phyloP scores from a whole-genome alignment of 2,888 invertebrate species.

The Microctonus aethiopoides region DNA sequence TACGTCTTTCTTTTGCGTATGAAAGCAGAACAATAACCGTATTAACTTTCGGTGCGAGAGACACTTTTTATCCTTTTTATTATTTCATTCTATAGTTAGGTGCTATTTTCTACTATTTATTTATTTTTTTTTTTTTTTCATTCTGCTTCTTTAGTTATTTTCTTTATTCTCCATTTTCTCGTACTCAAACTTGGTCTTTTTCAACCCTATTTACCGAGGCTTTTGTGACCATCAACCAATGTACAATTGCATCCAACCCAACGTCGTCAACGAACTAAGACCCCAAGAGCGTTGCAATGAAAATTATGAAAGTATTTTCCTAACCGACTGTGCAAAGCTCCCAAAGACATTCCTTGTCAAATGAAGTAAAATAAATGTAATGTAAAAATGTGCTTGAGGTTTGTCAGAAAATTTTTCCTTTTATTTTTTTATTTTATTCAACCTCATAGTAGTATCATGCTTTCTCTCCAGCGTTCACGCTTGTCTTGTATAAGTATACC shows the following conservation, averaged over 20 bases:
- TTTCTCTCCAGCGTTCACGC: neutral
- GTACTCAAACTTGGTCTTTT: neutral
- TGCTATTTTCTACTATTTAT: neutral
- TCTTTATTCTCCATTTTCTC: slow-evolving; percentile 13
- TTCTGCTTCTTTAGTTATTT: slow-evolving; percentile 44
- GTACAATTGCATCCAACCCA: neutral
- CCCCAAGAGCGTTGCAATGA: neutral
- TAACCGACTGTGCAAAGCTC: slow-evolving; percentile 51
- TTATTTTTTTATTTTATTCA: slow-evolving; percentile 1
- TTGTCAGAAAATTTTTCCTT: neutral
- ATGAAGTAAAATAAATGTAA: slow-evolving; percentile 55
- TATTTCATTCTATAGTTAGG: neutral
- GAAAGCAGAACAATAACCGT: slow-evolving; percentile 3
- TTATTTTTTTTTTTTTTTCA: neutral
- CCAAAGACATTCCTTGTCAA: slow-evolving; percentile 52
- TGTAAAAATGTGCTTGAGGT: slow-evolving; percentile 42
- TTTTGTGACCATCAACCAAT: neutral
- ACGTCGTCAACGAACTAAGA: neutral
- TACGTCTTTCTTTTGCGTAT: neutral
- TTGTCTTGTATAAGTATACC: neutral
- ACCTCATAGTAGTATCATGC: neutral
- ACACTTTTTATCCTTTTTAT: neutral
- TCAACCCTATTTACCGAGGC: neutral
- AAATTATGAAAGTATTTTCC: slow-evolving; percentile 54
- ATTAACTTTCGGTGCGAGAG: neutral